These are phyloP conservation scores for Cherax quadricarinatus DNA, from an alignment of 1,140 invertebrate genomes.

Conservation along the genomic window DNA sequence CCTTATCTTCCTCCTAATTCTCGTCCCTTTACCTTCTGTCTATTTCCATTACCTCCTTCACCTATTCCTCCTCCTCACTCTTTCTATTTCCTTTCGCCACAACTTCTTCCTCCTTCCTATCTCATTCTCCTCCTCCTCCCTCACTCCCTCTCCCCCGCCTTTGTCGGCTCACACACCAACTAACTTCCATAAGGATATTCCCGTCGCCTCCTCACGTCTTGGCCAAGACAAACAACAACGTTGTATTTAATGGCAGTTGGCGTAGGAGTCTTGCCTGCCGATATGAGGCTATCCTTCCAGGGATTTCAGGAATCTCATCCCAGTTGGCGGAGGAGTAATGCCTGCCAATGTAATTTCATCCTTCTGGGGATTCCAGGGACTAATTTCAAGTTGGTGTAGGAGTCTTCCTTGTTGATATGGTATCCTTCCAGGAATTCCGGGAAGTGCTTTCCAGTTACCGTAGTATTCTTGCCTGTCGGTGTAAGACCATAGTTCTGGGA, in stretches of 20 bases:
- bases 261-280: not conserved
- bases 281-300: conserved; percentile 11
- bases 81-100: not conserved
- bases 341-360: not conserved
- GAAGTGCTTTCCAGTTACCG: too few species aligned
- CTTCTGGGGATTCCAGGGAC: not conserved
- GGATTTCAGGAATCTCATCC: not conserved
- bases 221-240: not conserved
- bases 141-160: not conserved
- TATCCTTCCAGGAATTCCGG: too few species aligned
- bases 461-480: not conserved
- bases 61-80: too few species aligned
- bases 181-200: not conserved
- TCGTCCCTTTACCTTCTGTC: too few species aligned
- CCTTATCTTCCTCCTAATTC: too few species aligned
- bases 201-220: not conserved
- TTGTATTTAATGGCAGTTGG: conserved; percentile 7
- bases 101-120: not conserved
- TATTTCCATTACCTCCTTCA: too few species aligned
- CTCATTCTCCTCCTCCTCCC: not conserved
- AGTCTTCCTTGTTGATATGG: too few species aligned
- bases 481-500: too few species aligned
- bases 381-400: too few species aligned
- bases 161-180: not conserved
- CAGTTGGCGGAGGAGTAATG: not conserved